phyloP scores from a whole-genome alignment of 2,113 vertebrate species.

The Mandrillus leucophaeus region DNA sequence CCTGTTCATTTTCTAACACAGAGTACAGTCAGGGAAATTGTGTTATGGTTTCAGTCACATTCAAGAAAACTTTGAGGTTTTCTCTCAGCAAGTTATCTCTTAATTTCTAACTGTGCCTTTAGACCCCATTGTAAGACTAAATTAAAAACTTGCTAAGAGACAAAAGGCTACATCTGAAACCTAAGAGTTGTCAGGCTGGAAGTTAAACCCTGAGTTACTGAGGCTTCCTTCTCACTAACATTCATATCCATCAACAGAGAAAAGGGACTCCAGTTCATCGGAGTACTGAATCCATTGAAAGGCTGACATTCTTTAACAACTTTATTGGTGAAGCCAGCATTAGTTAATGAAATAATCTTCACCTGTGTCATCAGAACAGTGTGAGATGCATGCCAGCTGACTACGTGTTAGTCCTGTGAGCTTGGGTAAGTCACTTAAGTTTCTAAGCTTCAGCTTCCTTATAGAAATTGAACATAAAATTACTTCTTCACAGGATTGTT shows the following conservation, averaged over 20 bases:
- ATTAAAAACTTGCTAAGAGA: conserved; percentile 37
- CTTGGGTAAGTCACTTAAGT: neutral
- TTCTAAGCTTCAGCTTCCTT: neutral
- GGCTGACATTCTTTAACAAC: neutral
- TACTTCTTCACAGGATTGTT: neutral
- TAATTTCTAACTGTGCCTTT: neutral
- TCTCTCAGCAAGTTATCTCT: neutral
- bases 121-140: neutral
- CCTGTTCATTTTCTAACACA: neutral
- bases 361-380: neutral
- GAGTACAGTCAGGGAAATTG: neutral
- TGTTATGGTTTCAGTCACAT: neutral
- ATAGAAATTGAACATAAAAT: neutral
- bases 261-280: neutral
- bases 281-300: neutral
- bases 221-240: neutral
- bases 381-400: neutral
- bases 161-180: neutral
- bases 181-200: neutral
- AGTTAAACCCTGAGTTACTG: neutral
- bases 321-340: neutral
- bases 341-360: neutral
- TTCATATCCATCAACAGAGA: neutral
- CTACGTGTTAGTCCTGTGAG: neutral
- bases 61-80: neutral